phyloP scores from a whole-genome alignment of 1,140 invertebrate genomes.

The Hyles euphorbiae region DNA sequence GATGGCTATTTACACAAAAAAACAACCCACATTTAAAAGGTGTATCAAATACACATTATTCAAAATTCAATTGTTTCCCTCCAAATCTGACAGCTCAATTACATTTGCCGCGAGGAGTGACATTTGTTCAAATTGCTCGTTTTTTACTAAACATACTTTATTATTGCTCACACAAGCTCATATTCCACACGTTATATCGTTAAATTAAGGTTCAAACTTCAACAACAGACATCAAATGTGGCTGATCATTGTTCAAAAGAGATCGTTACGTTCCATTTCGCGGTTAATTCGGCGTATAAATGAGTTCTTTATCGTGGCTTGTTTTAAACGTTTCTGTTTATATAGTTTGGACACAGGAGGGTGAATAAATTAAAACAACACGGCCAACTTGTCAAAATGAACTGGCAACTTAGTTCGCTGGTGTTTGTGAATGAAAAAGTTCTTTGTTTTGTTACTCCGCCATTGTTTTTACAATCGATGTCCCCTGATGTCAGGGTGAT shows the following conservation, averaged over 20 bases:
- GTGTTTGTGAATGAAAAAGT: too few relatives aligned
- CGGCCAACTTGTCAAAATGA: too few relatives aligned
- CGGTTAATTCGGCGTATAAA: slow-evolving; percentile 69
- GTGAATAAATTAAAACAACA: slow-evolving; percentile 58
- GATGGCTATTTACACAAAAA: too few relatives aligned
- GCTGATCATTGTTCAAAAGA: slow-evolving; percentile 24
- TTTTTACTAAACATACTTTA: slow-evolving; percentile 23
- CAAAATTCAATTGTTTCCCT: slow-evolving; percentile 41
- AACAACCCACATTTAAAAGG: too few relatives aligned
- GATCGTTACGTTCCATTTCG: slow-evolving; percentile 61
- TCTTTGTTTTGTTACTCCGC: too few relatives aligned
- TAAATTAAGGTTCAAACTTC: slow-evolving; percentile 19
- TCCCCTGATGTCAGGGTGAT: too few relatives aligned
- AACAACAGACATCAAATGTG: slow-evolving; percentile 5
- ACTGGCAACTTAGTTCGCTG: too few relatives aligned
- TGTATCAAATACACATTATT: slow-evolving; percentile 2
- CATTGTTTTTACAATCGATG: too few relatives aligned
- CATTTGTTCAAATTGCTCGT: slow-evolving; percentile 68
- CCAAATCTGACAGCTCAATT: slow-evolving; percentile 68
- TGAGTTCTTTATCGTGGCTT: slow-evolving; percentile 69
- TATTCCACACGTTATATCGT: slow-evolving; percentile 6
- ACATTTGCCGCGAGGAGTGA: slow-evolving; percentile 49
- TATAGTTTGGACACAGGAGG: slow-evolving; percentile 40
- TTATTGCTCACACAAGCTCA: slow-evolving; percentile 3
- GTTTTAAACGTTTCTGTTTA: slow-evolving; percentile 60